Conservation (phyloP, 2,888 invertebrate genomes). For the Ormyrus labotus region DNA sequence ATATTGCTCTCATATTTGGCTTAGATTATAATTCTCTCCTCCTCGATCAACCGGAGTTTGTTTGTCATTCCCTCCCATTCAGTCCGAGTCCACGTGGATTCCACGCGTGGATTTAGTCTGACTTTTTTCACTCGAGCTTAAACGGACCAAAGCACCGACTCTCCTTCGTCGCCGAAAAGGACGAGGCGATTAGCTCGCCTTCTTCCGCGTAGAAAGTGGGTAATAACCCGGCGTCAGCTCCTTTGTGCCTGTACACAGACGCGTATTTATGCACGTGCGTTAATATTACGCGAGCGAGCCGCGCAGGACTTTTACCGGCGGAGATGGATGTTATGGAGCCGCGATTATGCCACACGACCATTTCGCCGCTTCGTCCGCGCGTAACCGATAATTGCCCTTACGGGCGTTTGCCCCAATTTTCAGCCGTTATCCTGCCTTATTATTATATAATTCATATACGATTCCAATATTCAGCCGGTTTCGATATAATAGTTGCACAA, state of each 20-base stretch:
- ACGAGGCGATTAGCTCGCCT: too few species aligned
- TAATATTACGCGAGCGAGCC: constrained; percentile 2
- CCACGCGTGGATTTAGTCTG: neutral
- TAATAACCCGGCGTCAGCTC: neutral
- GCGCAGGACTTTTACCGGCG: constrained; percentile 30
- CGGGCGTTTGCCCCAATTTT: too few species aligned
- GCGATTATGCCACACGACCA: constrained; percentile 32
- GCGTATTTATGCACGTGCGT: neutral
- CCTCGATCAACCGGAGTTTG: too few species aligned
- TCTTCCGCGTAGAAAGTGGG: constrained; percentile 54
- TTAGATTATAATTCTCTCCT: too few species aligned
- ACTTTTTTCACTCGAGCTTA: neutral
- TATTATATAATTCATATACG: too few species aligned
- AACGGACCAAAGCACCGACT: too few species aligned
- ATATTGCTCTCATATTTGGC: too few species aligned
- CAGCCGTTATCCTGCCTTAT: too few species aligned
- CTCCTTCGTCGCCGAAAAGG: too few species aligned
- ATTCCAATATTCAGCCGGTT: too few species aligned
- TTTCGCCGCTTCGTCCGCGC: constrained; percentile 10
- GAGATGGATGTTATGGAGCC: neutral
- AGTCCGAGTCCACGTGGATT: neutral
- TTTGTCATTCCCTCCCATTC: neutral
- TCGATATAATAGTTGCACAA: too few species aligned
- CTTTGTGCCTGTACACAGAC: neutral
- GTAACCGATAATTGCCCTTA: constrained; percentile 3